Conservation (phyloP, 2,888 invertebrate species). For the Hedychridium roseum region DNA sequence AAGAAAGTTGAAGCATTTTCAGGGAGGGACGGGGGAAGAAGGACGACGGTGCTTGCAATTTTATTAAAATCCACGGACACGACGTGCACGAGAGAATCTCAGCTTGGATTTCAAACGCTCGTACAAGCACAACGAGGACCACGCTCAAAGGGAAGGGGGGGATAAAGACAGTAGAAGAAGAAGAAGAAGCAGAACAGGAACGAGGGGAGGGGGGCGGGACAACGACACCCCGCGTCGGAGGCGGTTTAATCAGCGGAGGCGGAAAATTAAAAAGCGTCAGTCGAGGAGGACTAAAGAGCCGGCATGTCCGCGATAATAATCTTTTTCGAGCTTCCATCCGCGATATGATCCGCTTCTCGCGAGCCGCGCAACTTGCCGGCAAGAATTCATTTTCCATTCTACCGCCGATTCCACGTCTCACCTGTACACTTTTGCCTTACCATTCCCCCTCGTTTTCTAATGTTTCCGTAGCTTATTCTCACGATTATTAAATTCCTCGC, state of each 20-base stretch:
- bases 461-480: too few relatives aligned
- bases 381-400: too few relatives aligned
- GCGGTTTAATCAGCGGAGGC: constrained; percentile 34
- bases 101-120: constrained; percentile 19
- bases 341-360: constrained; percentile 4
- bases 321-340: constrained; percentile 9
- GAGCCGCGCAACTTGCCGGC: not conserved
- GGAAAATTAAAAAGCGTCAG: constrained; percentile 29
- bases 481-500: too few relatives aligned
- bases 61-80: constrained; percentile 32
- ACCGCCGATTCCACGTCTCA: too few relatives aligned
- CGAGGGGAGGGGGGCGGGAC: constrained; percentile 1
- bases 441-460: too few relatives aligned
- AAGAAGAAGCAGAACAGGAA: constrained; percentile 1
- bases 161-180: not conserved
- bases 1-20: too few relatives aligned
- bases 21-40: too few relatives aligned
- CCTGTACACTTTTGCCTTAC: too few relatives aligned
- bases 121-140: constrained; percentile 12
- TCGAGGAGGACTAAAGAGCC: constrained; percentile 1
- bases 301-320: constrained; percentile 9
- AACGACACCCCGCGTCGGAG: constrained; percentile 2
- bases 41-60: constrained; percentile 22
- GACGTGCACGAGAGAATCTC: constrained; percentile 14
- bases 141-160: constrained; percentile 11